phyloP scores from a whole-genome alignment of 2,888 invertebrate species.

The Ceramica pisi region DNA sequence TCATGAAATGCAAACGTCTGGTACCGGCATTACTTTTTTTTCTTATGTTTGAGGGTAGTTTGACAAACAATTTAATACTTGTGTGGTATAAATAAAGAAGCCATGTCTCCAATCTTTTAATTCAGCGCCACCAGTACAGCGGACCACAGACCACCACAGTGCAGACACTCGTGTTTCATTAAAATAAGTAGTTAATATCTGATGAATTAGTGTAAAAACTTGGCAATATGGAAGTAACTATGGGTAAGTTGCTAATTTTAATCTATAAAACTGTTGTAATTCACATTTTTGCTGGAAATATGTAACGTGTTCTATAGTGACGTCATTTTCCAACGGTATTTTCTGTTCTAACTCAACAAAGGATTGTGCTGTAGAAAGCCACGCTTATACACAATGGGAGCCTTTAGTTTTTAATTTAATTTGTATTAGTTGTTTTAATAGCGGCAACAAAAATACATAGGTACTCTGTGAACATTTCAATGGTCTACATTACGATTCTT shows the following conservation, averaged over 20 bases:
- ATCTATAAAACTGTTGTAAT: not conserved
- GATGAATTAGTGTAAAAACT: not conserved
- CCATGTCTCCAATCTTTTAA: constrained; percentile 9
- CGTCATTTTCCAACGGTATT: not conserved
- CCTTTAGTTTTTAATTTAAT: too few species aligned
- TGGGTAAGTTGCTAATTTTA: constrained; percentile 6
- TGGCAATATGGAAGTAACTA: not conserved
- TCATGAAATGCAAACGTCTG: not conserved
- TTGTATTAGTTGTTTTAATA: too few species aligned
- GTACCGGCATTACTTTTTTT: not conserved
- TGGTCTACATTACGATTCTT: too few species aligned
- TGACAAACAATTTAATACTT: not conserved
- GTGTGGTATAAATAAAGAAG: too few species aligned
- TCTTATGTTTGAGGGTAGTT: not conserved
- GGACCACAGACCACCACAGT: too few species aligned
- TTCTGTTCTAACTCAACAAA: not conserved
- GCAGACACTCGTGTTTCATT: not conserved
- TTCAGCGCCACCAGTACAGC: not conserved
- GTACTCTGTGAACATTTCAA: too few species aligned
- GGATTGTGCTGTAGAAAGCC: not conserved
- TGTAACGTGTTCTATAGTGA: not conserved
- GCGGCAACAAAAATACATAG: too few species aligned
- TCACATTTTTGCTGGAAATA: not conserved
- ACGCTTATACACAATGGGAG: not conserved
- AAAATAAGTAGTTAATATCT: not conserved